A percentile compares a stretch with the other conserved stretches of the same genome.
Conservation (phyloP, 2,888 invertebrate species). For the Sarcophaga rosellei region DNA sequence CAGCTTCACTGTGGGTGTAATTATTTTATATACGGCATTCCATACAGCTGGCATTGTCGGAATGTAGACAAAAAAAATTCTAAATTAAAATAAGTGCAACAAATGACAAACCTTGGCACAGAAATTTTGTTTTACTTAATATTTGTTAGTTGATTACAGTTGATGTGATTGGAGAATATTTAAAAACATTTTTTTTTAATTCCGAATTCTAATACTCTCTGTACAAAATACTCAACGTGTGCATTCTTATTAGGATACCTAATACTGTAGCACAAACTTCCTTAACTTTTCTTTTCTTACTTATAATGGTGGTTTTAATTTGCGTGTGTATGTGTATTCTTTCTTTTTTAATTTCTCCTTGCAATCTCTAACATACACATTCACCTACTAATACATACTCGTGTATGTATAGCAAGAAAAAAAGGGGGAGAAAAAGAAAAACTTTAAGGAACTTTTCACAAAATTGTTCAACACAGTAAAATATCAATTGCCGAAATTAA, state of each 20-base stretch:
- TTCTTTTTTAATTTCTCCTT: slow-evolving; percentile 3
- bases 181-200: not conserved
- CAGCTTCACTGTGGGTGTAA: not conserved
- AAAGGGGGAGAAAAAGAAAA: not conserved
- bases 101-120: slow-evolving; percentile 3
- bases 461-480: slow-evolving; percentile 30
- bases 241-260: not conserved
- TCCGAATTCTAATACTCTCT: too few relatives aligned
- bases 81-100: not conserved
- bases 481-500: slow-evolving; percentile 70
- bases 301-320: not conserved
- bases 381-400: not conserved
- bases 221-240: too few relatives aligned
- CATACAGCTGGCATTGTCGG: not conserved
- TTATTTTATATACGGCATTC: not conserved
- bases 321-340: not conserved
- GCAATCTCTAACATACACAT: not conserved
- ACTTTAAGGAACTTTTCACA: slow-evolving; percentile 1
- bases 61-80: not conserved
- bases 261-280: not conserved
- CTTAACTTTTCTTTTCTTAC: not conserved
- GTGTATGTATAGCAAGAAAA: not conserved
- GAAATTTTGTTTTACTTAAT: not conserved
- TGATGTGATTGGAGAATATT: slow-evolving; percentile 18
- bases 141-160: slow-evolving; percentile 48